Evolutionary conservation across 2,113 vertebrate genomes (phyloP).

Genomic region (Elephantulus edwardii): DNA sequence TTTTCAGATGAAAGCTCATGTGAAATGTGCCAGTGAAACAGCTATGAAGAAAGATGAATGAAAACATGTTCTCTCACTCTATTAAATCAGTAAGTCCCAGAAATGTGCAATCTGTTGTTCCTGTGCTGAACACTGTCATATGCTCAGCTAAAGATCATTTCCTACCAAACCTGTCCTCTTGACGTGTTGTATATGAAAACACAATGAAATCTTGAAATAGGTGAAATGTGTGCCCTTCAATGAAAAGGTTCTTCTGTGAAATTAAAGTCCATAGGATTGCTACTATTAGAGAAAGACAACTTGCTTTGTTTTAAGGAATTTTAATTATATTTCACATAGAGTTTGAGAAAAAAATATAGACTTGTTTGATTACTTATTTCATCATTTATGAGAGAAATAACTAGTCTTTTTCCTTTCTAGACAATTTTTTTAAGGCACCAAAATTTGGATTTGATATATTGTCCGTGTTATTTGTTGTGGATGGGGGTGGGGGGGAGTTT

Average conservation of each 20-base stretch:
- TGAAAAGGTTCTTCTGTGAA: slow-evolving; percentile 31
- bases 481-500: too few relatives aligned
- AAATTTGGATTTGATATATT: slow-evolving; percentile 47
- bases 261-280: background rate
- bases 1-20: background rate
- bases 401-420: background rate
- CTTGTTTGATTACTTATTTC: background rate
- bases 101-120: background rate
- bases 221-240: background rate
- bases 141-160: background rate
- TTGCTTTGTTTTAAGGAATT: background rate
- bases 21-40: slow-evolving; percentile 9
- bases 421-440: background rate
- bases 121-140: background rate
- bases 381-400: background rate
- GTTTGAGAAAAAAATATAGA: slow-evolving; percentile 31
- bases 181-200: background rate
- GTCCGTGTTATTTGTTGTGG: background rate
- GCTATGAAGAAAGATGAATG: slow-evolving; percentile 4
- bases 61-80: background rate
- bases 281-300: background rate
- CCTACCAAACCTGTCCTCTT: background rate
- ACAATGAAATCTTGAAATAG: background rate
- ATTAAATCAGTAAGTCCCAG: background rate
- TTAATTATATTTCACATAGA: slow-evolving; percentile 1